phyloP scores from a whole-genome alignment of 2,797 vertebrate species.

The Lepus townsendii region DNA sequence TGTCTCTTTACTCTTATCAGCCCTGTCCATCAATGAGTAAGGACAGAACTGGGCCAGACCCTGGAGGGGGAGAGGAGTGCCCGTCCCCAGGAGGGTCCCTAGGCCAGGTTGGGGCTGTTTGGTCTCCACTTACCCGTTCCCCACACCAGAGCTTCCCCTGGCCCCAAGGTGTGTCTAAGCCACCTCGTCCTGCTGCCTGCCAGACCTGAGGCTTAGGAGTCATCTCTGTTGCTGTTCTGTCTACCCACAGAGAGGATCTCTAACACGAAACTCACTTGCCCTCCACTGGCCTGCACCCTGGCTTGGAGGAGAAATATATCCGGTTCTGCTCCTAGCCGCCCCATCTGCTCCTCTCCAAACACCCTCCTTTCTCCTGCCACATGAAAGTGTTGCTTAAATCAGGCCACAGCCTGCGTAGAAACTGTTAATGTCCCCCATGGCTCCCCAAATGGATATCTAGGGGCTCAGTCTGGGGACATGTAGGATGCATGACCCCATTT shows the following conservation, averaged over 20 bases:
- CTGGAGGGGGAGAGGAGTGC: not conserved
- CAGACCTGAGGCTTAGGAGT: not conserved
- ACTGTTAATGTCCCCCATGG: not conserved
- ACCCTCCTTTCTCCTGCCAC: not conserved
- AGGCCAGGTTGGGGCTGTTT: not conserved
- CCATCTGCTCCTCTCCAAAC: not conserved
- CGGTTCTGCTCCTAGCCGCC: not conserved
- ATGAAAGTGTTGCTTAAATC: not conserved
- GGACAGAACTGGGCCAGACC: not conserved
- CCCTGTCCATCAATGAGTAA: not conserved
- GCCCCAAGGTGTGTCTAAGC: not conserved
- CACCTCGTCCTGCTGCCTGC: not conserved
- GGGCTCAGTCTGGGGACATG: not conserved
- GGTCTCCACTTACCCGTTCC: not conserved
- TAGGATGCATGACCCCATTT: not conserved
- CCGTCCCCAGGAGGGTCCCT: not conserved
- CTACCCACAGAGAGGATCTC: not conserved
- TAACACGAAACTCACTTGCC: not conserved
- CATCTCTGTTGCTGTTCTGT: not conserved
- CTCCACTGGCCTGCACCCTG: not conserved
- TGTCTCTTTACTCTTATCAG: conserved; percentile 11
- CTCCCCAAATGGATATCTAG: conserved; percentile 4
- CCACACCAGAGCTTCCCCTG: not conserved
- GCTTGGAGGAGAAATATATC: not conserved
- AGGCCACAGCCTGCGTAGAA: not conserved